These are phyloP conservation scores for Subanguina moxae DNA, from an alignment of 1,140 invertebrate genomes.

Conservation along the genomic window DNA sequence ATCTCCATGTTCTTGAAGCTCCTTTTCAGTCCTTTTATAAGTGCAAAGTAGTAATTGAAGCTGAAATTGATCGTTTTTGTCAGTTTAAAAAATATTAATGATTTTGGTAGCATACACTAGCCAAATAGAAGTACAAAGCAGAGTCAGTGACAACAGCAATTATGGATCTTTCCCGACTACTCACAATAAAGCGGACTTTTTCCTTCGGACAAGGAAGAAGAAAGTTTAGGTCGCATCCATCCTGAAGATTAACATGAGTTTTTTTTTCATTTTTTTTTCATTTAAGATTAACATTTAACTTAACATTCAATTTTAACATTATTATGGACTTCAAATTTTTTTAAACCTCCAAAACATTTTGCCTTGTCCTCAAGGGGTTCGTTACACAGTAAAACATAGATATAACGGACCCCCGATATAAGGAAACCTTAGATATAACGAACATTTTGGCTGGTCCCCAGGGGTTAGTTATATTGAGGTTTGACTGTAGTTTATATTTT, in stretches of 20 bases:
- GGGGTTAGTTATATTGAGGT: too few species aligned
- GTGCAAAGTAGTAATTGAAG: constrained; percentile 38
- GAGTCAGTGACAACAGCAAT: constrained; percentile 34
- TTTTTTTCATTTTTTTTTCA: too few species aligned
- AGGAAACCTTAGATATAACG: too few species aligned
- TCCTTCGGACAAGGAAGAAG: constrained; percentile 20
- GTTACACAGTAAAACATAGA: too few species aligned
- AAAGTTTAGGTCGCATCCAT: constrained; percentile 25
- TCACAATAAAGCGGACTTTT: constrained; percentile 27
- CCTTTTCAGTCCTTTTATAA: constrained; percentile 28
- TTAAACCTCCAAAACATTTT: too few species aligned
- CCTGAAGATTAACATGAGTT: constrained; percentile 29
- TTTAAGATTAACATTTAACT: too few species aligned
- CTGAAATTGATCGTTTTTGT: constrained; percentile 37
- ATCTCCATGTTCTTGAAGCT: constrained; percentile 35
- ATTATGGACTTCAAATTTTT: too few species aligned
- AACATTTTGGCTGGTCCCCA: too few species aligned
- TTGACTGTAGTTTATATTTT: too few species aligned
- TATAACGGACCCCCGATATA: too few species aligned
- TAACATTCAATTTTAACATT: too few species aligned
- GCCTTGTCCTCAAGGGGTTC: too few species aligned
- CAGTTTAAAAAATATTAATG: constrained; percentile 17
- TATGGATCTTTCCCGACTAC: constrained; percentile 42
- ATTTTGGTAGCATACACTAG: constrained; percentile 26
- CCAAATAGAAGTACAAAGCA: constrained; percentile 34